Evolutionary conservation across 2,888 invertebrate species (phyloP).

Genomic region (Monochamus alternatus): DNA sequence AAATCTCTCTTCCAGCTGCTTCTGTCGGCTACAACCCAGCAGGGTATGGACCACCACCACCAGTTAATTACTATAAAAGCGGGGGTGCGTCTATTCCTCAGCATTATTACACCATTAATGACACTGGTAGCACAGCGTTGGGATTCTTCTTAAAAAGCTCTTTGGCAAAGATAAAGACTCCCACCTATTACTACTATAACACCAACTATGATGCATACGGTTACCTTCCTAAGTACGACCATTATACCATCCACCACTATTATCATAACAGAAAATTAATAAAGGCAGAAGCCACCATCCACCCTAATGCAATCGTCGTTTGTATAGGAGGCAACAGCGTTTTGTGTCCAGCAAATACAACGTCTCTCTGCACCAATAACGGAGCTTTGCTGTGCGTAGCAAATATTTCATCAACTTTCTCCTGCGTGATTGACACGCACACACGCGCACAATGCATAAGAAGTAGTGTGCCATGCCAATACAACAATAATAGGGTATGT

Average conservation of each 20-base stretch:
- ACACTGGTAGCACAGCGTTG: constrained; percentile 61
- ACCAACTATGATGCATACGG: constrained; percentile 51
- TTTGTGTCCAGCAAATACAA: constrained; percentile 66
- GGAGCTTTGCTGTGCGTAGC: constrained; percentile 69
- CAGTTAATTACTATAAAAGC: constrained; percentile 56
- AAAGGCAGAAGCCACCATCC: constrained; percentile 62
- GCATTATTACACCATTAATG: constrained; percentile 51
- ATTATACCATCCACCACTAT: constrained; percentile 67
- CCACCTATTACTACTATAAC: constrained; percentile 58
- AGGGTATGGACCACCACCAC: constrained; percentile 49
- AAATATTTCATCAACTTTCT: constrained; percentile 62
- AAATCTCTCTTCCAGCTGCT: too few relatives aligned
- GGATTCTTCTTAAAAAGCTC: constrained; percentile 64
- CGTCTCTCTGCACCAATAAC: constrained; percentile 66
- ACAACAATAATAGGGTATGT: constrained; percentile 62
- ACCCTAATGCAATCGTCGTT: constrained; percentile 63
- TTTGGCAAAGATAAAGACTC: constrained; percentile 61
- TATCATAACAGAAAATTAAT: constrained; percentile 63
- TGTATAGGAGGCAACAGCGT: constrained; percentile 65
- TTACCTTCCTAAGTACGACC: constrained; percentile 62
- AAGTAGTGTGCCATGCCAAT: constrained; percentile 64
- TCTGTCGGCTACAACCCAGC: constrained; percentile 38
- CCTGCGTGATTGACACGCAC: constrained; percentile 61
- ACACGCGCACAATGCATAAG: constrained; percentile 60
- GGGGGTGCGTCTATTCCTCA: constrained; percentile 43